Evolutionary conservation across 1,140 invertebrate species (phyloP).

Genomic region (Anagrus nilaparvatae): DNA sequence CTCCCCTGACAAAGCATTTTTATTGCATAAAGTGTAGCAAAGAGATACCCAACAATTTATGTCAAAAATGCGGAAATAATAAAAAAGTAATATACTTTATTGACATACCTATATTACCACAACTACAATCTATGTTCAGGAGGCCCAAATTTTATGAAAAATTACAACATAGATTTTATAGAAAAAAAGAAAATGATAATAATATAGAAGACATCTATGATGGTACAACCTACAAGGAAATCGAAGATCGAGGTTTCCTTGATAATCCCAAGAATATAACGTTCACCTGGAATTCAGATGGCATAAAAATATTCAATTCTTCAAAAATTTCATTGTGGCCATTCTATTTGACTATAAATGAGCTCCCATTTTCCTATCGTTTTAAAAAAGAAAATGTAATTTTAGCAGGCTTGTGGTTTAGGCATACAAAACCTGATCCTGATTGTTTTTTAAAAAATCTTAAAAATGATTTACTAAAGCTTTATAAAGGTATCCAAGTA

Average conservation of each 20-base stretch:
- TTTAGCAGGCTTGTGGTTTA: constrained; percentile 3
- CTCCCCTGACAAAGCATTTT: too few relatives aligned
- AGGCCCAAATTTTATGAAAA: background rate
- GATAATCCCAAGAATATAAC: background rate
- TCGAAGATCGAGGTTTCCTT: background rate
- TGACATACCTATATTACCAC: background rate
- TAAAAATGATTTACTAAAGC: background rate
- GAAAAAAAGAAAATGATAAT: background rate
- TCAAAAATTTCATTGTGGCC: constrained; percentile 5
- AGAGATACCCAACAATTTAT: too few relatives aligned
- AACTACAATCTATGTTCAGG: background rate
- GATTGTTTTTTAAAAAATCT: background rate
- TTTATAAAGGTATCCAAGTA: constrained; percentile 2
- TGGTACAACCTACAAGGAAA: background rate
- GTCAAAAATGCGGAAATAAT: background rate
- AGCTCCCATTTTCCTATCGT: background rate
- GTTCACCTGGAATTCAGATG: constrained; percentile 5
- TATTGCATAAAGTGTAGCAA: too few relatives aligned
- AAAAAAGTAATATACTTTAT: background rate
- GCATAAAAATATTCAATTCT: background rate
- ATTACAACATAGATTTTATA: background rate
- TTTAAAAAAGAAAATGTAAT: constrained; percentile 4
- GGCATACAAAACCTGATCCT: background rate
- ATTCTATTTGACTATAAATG: constrained; percentile 1
- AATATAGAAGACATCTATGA: constrained; percentile 6